Evolutionary conservation across 2,888 invertebrate genomes (phyloP).

Genomic region (Mayetiola destructor): DNA sequence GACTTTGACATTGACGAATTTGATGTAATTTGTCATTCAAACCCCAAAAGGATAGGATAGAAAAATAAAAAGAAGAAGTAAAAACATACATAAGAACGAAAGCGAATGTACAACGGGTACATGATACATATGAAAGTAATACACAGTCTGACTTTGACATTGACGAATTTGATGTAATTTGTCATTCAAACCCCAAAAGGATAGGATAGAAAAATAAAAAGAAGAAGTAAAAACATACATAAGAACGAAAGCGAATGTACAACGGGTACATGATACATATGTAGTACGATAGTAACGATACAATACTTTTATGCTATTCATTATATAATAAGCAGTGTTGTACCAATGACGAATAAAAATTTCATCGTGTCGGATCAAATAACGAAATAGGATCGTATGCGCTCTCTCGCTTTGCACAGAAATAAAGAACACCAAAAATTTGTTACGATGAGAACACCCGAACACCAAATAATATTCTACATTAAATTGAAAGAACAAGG

Average conservation of each 20-base stretch:
- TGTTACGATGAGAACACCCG: slow-evolving; percentile 1
- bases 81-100: background rate
- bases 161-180: slow-evolving; percentile 36
- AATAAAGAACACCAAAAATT: slow-evolving; percentile 7
- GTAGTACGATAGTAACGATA: background rate
- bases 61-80: background rate
- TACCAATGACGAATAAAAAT: slow-evolving; percentile 12
- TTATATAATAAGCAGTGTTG: background rate
- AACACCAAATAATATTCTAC: background rate
- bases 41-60: slow-evolving; percentile 28
- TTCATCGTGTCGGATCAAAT: slow-evolving; percentile 2
- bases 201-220: slow-evolving; percentile 18
- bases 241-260: background rate
- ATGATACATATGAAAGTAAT: slow-evolving; percentile 24
- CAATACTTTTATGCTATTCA: background rate
- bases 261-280: background rate
- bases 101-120: background rate
- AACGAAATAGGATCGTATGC: slow-evolving; percentile 9
- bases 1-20: slow-evolving; percentile 39
- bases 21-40: slow-evolving; percentile 34
- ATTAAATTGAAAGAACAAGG: too few species aligned
- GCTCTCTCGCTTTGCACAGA: background rate
- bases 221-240: background rate
- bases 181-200: slow-evolving; percentile 33
- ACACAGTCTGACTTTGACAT: slow-evolving; percentile 38